Evolutionary conservation across 1,140 invertebrate genomes (phyloP), one percentile per base, ranked within the genome.

Genomic region (Meteorus sp.): DNA sequence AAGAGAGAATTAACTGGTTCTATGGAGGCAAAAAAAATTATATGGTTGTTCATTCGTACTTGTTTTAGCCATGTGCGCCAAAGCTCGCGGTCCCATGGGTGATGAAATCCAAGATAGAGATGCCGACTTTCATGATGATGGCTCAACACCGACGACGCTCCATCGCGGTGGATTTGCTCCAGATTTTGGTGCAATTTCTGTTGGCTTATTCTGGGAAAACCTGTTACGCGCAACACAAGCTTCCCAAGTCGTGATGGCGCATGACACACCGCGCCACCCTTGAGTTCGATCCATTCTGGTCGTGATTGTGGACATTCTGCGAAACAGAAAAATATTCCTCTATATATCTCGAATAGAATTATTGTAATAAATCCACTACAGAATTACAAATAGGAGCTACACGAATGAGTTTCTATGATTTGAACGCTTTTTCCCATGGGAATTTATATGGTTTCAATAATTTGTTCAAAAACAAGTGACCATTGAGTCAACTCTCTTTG

Each of bases 11-110:
- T n/a, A n/a, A n/a, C n/a, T n/a, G n/a, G n/a, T n/a, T n/a, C 29
- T 6, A 33, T 6, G 29, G 11, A 33, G 11, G 11, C 29, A 11
- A 33, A 33, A 33, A 33, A 33, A 20, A 45, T 17, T 17, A 45
- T 11, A 3, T 15, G 17, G 15, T 22, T 39, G 27, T 41, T 11
- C 11, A 44, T 7, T 20, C 65, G 71, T 75, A 86, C 86, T 80
- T 85, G 79, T 72, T 82, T 83, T 11, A 87, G 70, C 86, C 86
- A 87, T 51, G 68, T 68, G 35, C 81, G 81, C 86, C 86, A 87
- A 60, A 86, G 76, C 55, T 86, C 85, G 53, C 85, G 75, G 64
- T 87, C 85, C 85, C 85, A 86, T 29, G 82, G 76, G 52, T 85
- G 82, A 57, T 83, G 83, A 65, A 86, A 87, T 22, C 86, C 86